These are phyloP conservation scores for Hipposideros larvatus DNA, from an alignment of 2,797 vertebrate genomes.

Conservation along the genomic window DNA sequence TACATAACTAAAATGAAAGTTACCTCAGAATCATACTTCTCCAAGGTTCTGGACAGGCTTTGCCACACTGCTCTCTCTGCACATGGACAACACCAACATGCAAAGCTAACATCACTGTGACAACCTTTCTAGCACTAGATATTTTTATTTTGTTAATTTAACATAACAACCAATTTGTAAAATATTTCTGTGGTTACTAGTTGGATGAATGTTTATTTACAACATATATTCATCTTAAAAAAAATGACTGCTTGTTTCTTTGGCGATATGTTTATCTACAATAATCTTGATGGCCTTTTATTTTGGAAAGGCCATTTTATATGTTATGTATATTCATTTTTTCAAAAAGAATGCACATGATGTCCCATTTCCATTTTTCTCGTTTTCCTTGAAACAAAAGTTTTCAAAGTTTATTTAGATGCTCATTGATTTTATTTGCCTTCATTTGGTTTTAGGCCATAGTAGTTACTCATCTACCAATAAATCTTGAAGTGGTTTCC, in stretches of 20 bases:
- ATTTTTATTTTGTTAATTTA: constrained; percentile 53
- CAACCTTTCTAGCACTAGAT: constrained; percentile 9
- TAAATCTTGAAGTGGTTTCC: constrained; percentile 28
- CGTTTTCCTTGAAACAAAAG: constrained; percentile 41
- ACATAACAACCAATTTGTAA: background rate
- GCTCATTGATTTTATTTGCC: background rate
- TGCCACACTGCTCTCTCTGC: background rate
- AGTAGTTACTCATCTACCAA: constrained; percentile 55
- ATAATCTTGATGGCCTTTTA: constrained; percentile 51
- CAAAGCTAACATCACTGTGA: background rate
- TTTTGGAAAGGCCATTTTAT: background rate
- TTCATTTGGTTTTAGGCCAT: background rate
- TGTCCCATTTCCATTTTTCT: background rate
- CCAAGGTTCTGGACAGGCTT: background rate
- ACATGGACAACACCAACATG: constrained; percentile 19
- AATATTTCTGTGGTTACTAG: constrained; percentile 5
- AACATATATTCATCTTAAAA: background rate
- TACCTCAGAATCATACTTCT: constrained; percentile 3
- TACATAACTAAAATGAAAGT: constrained; percentile 58
- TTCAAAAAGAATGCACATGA: constrained; percentile 32
- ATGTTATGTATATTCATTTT: background rate
- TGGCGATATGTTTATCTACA: background rate
- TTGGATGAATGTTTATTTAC: background rate
- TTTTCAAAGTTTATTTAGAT: constrained; percentile 44
- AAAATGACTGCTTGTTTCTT: background rate